phyloP scores from a whole-genome alignment of 2,797 vertebrate species.

The Tarsius wallacei region DNA sequence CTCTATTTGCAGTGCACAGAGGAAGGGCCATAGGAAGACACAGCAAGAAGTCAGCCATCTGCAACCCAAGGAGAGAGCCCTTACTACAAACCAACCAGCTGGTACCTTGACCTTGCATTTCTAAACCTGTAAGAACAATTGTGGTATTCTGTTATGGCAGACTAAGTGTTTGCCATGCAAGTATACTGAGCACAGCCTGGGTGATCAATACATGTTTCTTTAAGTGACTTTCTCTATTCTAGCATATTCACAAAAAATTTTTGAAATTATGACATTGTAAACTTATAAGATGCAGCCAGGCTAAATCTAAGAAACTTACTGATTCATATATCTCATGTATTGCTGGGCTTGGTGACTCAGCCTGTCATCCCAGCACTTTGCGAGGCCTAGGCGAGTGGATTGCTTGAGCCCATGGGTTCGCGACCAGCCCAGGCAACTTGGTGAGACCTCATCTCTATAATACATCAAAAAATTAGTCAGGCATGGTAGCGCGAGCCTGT shows the following conservation, averaged over 20 bases:
- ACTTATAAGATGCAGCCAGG: background rate
- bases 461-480: too few relatives aligned
- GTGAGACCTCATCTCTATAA: too few relatives aligned
- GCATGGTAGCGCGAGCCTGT: too few relatives aligned
- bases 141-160: background rate
- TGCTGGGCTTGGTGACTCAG: too few relatives aligned
- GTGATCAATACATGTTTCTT: background rate
- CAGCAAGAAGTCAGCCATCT: background rate
- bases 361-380: too few relatives aligned
- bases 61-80: background rate
- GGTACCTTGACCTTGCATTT: background rate
- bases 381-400: too few relatives aligned
- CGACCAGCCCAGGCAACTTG: too few relatives aligned
- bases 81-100: background rate
- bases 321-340: background rate
- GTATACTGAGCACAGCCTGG: background rate
- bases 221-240: conserved; percentile 23
- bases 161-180: background rate
- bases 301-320: conserved; percentile 13
- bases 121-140: background rate
- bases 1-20: background rate
- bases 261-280: conserved; percentile 36
- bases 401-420: too few relatives aligned
- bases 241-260: background rate
- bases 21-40: background rate